Percentiles rank a stretch among this genome's conserved stretches.
phyloP scores from a whole-genome alignment of 2,888 invertebrate species.

The Patella depressa region DNA sequence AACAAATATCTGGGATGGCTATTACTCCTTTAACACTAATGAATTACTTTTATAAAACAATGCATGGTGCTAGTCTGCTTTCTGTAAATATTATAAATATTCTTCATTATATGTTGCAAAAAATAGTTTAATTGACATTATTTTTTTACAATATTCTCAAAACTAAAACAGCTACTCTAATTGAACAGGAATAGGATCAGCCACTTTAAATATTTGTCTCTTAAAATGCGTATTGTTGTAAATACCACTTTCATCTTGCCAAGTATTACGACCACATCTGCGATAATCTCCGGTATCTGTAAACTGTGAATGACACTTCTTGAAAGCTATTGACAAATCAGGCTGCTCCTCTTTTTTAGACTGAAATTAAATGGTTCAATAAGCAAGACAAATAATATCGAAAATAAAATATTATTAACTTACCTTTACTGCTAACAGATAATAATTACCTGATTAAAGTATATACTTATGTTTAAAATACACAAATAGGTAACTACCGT shows the following conservation, averaged over 20 bases:
- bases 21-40: too few relatives aligned
- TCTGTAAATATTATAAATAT: too few relatives aligned
- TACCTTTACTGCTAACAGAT: not conserved
- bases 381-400: not conserved
- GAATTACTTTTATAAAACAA: too few relatives aligned
- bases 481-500: too few relatives aligned
- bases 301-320: slow-evolving; percentile 69
- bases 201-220: slow-evolving; percentile 53
- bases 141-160: too few relatives aligned
- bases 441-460: not conserved
- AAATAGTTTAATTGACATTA: too few relatives aligned
- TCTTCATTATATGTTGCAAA: too few relatives aligned
- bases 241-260: slow-evolving; percentile 69
- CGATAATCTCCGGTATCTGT: slow-evolving; percentile 65
- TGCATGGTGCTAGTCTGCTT: too few relatives aligned
- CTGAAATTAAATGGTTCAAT: not conserved
- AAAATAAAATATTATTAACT: not conserved
- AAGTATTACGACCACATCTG: slow-evolving; percentile 69
- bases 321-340: slow-evolving; percentile 58
- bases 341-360: slow-evolving; percentile 24
- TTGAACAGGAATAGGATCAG: slow-evolving; percentile 54
- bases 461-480: not conserved
- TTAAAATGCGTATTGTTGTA: slow-evolving; percentile 67
- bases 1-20: too few relatives aligned
- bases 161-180: slow-evolving; percentile 16